A percentile compares a stretch with the other conserved stretches of the same genome.
Conservation (phyloP, 2,797 vertebrate genomes). For the Acanthurus leucopareius region DNA sequence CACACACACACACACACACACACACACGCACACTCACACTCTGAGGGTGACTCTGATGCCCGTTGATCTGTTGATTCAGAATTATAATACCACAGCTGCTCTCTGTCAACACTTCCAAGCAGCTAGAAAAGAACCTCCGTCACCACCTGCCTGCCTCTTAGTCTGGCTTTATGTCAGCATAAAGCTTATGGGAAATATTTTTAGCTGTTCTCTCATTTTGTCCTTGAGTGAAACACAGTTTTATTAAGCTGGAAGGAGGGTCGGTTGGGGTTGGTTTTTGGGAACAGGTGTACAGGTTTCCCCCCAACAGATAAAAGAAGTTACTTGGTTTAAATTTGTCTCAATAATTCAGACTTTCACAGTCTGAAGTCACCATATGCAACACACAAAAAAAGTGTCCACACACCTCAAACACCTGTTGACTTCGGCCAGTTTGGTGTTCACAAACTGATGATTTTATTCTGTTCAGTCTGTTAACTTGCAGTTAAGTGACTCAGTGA, state of each 20-base stretch:
- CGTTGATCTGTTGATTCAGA: constrained; percentile 73
- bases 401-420: constrained; percentile 3
- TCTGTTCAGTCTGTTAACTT: not conserved
- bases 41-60: constrained; percentile 61
- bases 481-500: not conserved
- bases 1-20: not conserved
- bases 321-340: not conserved
- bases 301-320: not conserved
- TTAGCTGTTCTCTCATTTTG: constrained; percentile 51
- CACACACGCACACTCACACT: not conserved
- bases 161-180: constrained; percentile 48
- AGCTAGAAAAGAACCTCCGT: constrained; percentile 70
- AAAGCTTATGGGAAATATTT: constrained; percentile 61
- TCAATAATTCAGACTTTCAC: not conserved
- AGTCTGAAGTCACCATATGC: constrained; percentile 20
- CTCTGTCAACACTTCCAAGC: constrained; percentile 73
- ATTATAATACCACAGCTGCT: constrained; percentile 74
- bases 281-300: not conserved
- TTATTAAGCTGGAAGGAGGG: not conserved
- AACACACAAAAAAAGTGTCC: not conserved
- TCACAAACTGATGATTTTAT: constrained; percentile 22
- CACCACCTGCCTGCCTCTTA: constrained; percentile 52
- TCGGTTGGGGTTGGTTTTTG: not conserved
- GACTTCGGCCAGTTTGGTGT: constrained; percentile 3
- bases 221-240: constrained; percentile 26